phyloP scores from a whole-genome alignment of 1,140 invertebrate species.

The Zelostemma sp. region DNA sequence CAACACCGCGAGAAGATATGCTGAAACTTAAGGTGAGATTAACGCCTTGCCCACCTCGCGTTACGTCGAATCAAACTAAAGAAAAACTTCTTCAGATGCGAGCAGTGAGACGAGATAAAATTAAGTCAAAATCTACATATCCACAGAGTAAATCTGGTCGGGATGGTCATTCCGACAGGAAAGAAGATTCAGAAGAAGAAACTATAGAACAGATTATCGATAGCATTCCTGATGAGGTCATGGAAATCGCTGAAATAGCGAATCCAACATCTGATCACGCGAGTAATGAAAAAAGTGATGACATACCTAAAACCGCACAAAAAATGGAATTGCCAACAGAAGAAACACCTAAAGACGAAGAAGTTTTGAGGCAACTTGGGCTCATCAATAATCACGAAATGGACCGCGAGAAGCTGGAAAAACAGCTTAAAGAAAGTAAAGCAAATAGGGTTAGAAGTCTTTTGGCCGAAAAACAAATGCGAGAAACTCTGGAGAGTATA shows the following conservation, averaged over 20 bases:
- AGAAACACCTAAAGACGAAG: constrained; percentile 53
- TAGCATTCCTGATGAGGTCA: constrained; percentile 58
- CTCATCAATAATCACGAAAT: constrained; percentile 58
- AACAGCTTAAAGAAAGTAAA: constrained; percentile 61
- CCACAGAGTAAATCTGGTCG: constrained; percentile 31
- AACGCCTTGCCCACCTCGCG: constrained; percentile 59
- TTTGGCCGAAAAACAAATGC: constrained; percentile 66
- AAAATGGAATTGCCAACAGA: constrained; percentile 8
- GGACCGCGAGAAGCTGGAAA: constrained; percentile 59
- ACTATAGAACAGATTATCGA: constrained; percentile 61
- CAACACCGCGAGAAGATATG: constrained; percentile 60
- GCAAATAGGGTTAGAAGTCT: constrained; percentile 62
- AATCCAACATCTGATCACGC: constrained; percentile 13
- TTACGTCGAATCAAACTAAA: constrained; percentile 55
- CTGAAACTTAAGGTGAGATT: constrained; percentile 62
- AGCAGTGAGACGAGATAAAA: constrained; percentile 54
- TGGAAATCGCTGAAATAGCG: constrained; percentile 47
- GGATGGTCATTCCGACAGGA: constrained; percentile 15
- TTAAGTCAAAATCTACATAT: constrained; percentile 40
- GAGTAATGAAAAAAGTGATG: neutral
- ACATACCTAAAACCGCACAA: constrained; percentile 15
- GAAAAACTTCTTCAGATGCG: constrained; percentile 58
- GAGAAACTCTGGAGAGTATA: constrained; percentile 61
- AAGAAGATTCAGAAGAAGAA: constrained; percentile 34
- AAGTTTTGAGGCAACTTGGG: constrained; percentile 57